These are phyloP conservation scores for Trichonephila clavipes DNA, from an alignment of 1,140 invertebrate species.

Conservation along the genomic window DNA sequence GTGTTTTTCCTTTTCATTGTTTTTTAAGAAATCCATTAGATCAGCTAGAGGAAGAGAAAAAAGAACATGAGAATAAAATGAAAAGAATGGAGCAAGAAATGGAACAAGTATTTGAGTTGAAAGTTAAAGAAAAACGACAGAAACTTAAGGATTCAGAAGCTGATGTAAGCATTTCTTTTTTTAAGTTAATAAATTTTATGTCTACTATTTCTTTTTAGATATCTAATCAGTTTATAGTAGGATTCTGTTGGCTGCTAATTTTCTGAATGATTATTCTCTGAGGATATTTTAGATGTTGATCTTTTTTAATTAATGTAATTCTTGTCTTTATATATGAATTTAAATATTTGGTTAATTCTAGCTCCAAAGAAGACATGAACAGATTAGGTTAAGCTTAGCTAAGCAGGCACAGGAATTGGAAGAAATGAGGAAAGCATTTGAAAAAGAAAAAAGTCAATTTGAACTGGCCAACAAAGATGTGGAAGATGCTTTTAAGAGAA, in stretches of 20 bases:
- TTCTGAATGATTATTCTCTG: too few relatives aligned
- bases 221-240: too few relatives aligned
- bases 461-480: constrained; percentile 78
- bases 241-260: too few relatives aligned
- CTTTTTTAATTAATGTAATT: too few relatives aligned
- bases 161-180: constrained; percentile 85
- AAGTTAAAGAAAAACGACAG: constrained; percentile 95
- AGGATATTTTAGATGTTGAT: too few relatives aligned
- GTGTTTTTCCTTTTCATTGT: background rate
- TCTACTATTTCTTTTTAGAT: too few relatives aligned
- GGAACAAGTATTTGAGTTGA: constrained; percentile 96
- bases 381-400: constrained; percentile 88
- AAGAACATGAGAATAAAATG: constrained; percentile 97
- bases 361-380: constrained; percentile 86
- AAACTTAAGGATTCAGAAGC: constrained; percentile 95
- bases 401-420: constrained; percentile 94
- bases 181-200: too few relatives aligned
- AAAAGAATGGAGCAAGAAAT: constrained; percentile 97
- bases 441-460: constrained; percentile 87
- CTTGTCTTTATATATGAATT: too few relatives aligned
- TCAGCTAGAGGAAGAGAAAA: constrained; percentile 98
- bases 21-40: constrained; percentile 93
- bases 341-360: constrained; percentile 78
- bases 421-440: constrained; percentile 91
- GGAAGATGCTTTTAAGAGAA: constrained; percentile 77